Conservation (phyloP, 1,140 invertebrate species). For the Drosophila kikkawai region DNA sequence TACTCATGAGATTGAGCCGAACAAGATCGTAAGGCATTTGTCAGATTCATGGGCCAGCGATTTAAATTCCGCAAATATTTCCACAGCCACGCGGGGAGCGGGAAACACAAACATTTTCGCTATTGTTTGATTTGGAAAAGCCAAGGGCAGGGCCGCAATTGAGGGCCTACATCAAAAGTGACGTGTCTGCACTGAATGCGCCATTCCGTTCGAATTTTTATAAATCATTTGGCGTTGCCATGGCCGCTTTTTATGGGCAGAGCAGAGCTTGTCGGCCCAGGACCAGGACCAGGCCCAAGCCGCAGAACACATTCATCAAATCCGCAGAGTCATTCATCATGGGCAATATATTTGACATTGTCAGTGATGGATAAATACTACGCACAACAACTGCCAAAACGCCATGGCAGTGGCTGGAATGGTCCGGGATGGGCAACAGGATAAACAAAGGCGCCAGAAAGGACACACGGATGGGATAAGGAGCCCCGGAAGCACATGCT, state of each 20-base stretch:
- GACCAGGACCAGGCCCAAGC: constrained; percentile 55
- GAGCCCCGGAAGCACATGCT: constrained; percentile 54
- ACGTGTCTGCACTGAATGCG: constrained; percentile 72
- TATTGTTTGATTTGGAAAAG: constrained; percentile 66
- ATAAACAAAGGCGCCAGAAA: constrained; percentile 47
- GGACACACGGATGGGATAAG: constrained; percentile 50
- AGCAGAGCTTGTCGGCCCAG: constrained; percentile 36
- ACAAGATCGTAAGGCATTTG: constrained; percentile 47
- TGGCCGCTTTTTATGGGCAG: constrained; percentile 41
- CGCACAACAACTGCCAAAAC: constrained; percentile 54
- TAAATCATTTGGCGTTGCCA: constrained; percentile 77
- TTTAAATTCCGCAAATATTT: constrained; percentile 52
- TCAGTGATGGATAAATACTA: constrained; percentile 82
- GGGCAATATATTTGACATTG: constrained; percentile 83
- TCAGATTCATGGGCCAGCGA: constrained; percentile 34
- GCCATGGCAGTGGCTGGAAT: constrained; percentile 13
- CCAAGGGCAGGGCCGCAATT: constrained; percentile 48
- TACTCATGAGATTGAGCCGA: constrained; percentile 37
- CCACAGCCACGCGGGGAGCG: background rate
- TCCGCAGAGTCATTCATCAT: constrained; percentile 82
- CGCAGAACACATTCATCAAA: constrained; percentile 82
- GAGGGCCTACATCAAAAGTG: constrained; percentile 61
- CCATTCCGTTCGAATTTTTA: constrained; percentile 74
- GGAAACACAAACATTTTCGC: constrained; percentile 11
- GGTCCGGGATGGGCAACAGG: constrained; percentile 21